These are phyloP conservation scores for Cynoglossus semilaevis DNA, from an alignment of 2,113 vertebrate genomes.

Conservation along the genomic window DNA sequence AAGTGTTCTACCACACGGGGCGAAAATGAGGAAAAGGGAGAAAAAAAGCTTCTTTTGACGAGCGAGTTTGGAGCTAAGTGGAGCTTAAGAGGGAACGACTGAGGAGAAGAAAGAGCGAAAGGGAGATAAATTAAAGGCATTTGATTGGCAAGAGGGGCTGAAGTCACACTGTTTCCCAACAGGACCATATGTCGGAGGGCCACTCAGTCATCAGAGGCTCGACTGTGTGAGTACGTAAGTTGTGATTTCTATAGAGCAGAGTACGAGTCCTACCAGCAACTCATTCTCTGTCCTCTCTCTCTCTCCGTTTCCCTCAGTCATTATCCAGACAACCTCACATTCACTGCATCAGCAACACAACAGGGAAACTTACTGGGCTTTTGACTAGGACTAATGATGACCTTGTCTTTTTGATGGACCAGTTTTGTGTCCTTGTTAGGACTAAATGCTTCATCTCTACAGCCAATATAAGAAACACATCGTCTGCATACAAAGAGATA, in stretches of 20 bases:
- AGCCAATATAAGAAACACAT: not conserved
- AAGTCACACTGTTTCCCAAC: slow-evolving; percentile 71
- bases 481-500: not conserved
- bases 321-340: slow-evolving; percentile 54
- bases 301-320: slow-evolving; percentile 48
- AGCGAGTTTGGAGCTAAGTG: slow-evolving; percentile 64
- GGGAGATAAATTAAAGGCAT: slow-evolving; percentile 65
- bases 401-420: slow-evolving; percentile 56
- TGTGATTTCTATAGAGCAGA: slow-evolving; percentile 64
- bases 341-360: slow-evolving; percentile 53
- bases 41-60: slow-evolving; percentile 54
- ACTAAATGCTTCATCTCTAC: slow-evolving; percentile 27
- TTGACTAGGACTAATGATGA: slow-evolving; percentile 60
- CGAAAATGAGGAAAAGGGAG: slow-evolving; percentile 56
- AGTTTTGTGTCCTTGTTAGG: slow-evolving; percentile 56
- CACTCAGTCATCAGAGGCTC: slow-evolving; percentile 69
- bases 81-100: slow-evolving; percentile 59
- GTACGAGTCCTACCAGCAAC: slow-evolving; percentile 64
- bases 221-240: slow-evolving; percentile 72
- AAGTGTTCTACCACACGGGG: slow-evolving; percentile 64
- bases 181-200: slow-evolving; percentile 69
- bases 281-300: slow-evolving; percentile 47
- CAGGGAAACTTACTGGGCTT: slow-evolving; percentile 57
- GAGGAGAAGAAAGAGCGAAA: slow-evolving; percentile 53
- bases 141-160: slow-evolving; percentile 66